Base-by-base conservation (phyloP, 2,888 invertebrate genomes). In the Drosophila infuscata region DNA sequence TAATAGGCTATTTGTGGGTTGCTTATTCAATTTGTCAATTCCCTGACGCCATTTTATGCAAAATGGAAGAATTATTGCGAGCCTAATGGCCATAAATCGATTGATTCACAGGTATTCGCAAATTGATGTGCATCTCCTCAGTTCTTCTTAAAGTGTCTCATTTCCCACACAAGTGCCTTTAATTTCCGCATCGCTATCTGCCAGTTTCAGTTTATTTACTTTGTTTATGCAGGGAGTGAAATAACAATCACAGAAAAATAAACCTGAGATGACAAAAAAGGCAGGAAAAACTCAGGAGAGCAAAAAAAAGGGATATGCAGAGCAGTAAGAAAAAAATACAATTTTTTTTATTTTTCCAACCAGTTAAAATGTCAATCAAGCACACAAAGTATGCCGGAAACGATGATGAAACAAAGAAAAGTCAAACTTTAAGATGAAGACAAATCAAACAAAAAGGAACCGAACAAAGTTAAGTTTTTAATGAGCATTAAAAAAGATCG, bases 1-100 rank as follows among this genome's bases (percentile, higher is more conserved):
- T 82, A 82, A 80, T 72, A 64, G 70, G 60, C 74, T 79, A 54
- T 68, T 64, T 74, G 64, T 65, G 60, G 41, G 38, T 63, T 63
- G 36, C 49, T 64, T 66, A 33, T 51, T 60, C 64, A 67, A 79
- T 78, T 79, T 78, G 61, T 43, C 65, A 67, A 52, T 35, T 72
- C 78, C 63, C 77, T 9, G 52, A n/a, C 20, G 81, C 30, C 61
- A 65, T 56, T 54, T 81, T 81, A 81, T 65, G 67, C 64, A 63
- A 63, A 69, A 46, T 29, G 33, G 43, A 61, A 46, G 70, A 76
- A 67, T 68, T 77, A 77, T 77, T 59, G 33, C 64, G 49, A 32
- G 59, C 30, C 29, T 33, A 74, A 74, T 61, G 69, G 58, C 38
- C 52, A 58, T 69, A 48, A 53, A 69, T 57, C 29, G 36, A 49